Evolutionary conservation across 2,113 vertebrate species (phyloP).

Genomic region (Hiodon tergisus): DNA sequence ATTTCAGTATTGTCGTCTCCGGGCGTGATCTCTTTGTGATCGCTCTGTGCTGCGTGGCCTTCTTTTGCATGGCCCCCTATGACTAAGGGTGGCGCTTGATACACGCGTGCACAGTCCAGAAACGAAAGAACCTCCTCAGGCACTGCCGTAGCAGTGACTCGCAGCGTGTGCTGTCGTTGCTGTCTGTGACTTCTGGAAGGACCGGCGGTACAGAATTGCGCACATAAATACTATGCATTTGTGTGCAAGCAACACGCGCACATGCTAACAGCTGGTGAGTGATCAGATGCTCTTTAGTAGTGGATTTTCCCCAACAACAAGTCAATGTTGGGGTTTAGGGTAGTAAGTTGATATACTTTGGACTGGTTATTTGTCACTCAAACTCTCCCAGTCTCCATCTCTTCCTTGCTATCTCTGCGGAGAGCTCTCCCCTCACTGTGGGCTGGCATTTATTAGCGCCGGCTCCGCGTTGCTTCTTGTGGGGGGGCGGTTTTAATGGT

Average conservation of each 20-base stretch:
- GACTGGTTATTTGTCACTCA: background rate
- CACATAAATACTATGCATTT: background rate
- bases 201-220: background rate
- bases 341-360: background rate
- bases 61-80: too few species aligned
- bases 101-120: background rate
- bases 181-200: background rate
- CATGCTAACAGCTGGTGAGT: background rate
- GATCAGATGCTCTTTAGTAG: too few species aligned
- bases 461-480: constrained; percentile 51
- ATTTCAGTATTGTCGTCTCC: too few species aligned
- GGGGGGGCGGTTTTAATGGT: constrained; percentile 48
- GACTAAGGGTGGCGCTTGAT: background rate
- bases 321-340: too few species aligned
- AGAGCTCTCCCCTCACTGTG: constrained; percentile 29
- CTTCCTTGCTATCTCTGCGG: background rate
- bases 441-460: constrained; percentile 47
- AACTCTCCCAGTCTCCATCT: background rate
- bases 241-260: background rate
- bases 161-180: background rate
- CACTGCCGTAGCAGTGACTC: background rate
- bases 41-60: background rate
- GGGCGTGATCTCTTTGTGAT: too few species aligned
- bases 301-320: too few species aligned
- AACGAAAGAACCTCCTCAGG: background rate